Conservation (phyloP, 1,140 invertebrate species). For the Drosophila novamexicana region DNA sequence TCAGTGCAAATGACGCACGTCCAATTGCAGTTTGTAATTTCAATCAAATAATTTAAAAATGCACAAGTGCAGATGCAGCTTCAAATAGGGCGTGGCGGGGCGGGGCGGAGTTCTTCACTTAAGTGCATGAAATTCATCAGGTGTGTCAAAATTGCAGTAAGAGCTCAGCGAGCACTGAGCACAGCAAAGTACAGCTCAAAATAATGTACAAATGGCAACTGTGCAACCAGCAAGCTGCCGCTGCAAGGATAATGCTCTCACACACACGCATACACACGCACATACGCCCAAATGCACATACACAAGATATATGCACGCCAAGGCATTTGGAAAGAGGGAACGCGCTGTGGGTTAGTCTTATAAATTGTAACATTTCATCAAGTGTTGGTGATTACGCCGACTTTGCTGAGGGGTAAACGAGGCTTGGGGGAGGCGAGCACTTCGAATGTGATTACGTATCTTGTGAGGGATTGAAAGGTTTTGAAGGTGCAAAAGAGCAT, state of each 20-base stretch:
- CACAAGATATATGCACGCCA: background rate
- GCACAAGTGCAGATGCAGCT: slow-evolving; percentile 38
- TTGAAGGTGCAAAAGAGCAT: slow-evolving; percentile 74
- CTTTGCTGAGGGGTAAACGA: slow-evolving; percentile 4
- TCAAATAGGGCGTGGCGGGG: slow-evolving; percentile 32
- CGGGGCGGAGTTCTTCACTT: slow-evolving; percentile 20
- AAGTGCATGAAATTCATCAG: slow-evolving; percentile 69
- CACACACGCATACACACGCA: slow-evolving; percentile 22
- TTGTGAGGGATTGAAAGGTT: slow-evolving; percentile 71
- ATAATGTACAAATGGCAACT: slow-evolving; percentile 45
- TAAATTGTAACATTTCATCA: slow-evolving; percentile 80
- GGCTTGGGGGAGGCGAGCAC: slow-evolving; percentile 16
- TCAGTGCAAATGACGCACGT: slow-evolving; percentile 9
- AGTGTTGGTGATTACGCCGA: slow-evolving; percentile 66
- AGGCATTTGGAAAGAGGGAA: background rate
- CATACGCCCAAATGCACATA: slow-evolving; percentile 32
- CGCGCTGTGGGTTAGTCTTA: slow-evolving; percentile 59
- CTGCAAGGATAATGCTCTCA: slow-evolving; percentile 53
- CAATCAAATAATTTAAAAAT: slow-evolving; percentile 66
- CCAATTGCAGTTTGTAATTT: slow-evolving; percentile 30
- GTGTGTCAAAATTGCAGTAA: slow-evolving; percentile 77
- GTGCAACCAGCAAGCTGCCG: slow-evolving; percentile 41
- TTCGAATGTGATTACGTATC: slow-evolving; percentile 68
- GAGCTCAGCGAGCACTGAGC: slow-evolving; percentile 42
- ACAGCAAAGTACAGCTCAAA: slow-evolving; percentile 22